Conservation (phyloP, 1,140 invertebrate genomes). For the Conus betulinus region DNA sequence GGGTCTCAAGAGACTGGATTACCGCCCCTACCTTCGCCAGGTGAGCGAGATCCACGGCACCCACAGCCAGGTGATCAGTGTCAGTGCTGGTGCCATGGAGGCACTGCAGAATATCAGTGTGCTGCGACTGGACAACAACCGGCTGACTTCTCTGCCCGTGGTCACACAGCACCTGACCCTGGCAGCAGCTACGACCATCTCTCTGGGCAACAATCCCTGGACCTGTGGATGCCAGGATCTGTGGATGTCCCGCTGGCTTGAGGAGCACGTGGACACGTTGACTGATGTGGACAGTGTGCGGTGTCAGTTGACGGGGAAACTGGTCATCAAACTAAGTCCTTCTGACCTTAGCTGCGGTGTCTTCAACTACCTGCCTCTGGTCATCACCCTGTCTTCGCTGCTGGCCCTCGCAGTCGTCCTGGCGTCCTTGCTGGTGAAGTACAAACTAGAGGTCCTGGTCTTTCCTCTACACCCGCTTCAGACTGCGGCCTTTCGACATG, state of each 20-base stretch:
- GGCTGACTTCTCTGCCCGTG: slow-evolving; percentile 36
- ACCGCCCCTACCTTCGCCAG: slow-evolving; percentile 37
- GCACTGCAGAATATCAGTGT: slow-evolving; percentile 41
- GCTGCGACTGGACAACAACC: slow-evolving; percentile 43
- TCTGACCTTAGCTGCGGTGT: slow-evolving; percentile 39
- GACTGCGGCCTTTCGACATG: no score
- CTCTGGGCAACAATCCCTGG: slow-evolving; percentile 50
- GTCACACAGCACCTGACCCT: slow-evolving; percentile 39
- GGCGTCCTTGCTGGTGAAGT: slow-evolving; percentile 35
- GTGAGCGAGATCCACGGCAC: slow-evolving; percentile 35
- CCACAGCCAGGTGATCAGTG: slow-evolving; percentile 25
- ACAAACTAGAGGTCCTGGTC: slow-evolving; percentile 39
- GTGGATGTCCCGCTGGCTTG: slow-evolving; percentile 45
- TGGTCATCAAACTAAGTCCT: slow-evolving; percentile 25
- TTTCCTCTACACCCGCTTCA: no score
- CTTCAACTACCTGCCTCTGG: slow-evolving; percentile 24
- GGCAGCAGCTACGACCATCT: slow-evolving; percentile 30
- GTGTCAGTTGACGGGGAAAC: slow-evolving; percentile 36
- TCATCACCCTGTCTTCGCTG: slow-evolving; percentile 32
- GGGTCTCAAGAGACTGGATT: slow-evolving; percentile 28
- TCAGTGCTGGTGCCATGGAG: slow-evolving; percentile 41
- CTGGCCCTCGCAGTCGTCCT: slow-evolving; percentile 27
- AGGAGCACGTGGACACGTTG: slow-evolving; percentile 17
- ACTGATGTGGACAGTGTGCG: slow-evolving; percentile 23
- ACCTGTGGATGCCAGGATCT: slow-evolving; percentile 41